Percentiles rank a stretch among this genome's conserved stretches.
Evolutionary conservation across 2,113 vertebrate species (phyloP).

Genomic region (Amphiprion percula): DNA sequence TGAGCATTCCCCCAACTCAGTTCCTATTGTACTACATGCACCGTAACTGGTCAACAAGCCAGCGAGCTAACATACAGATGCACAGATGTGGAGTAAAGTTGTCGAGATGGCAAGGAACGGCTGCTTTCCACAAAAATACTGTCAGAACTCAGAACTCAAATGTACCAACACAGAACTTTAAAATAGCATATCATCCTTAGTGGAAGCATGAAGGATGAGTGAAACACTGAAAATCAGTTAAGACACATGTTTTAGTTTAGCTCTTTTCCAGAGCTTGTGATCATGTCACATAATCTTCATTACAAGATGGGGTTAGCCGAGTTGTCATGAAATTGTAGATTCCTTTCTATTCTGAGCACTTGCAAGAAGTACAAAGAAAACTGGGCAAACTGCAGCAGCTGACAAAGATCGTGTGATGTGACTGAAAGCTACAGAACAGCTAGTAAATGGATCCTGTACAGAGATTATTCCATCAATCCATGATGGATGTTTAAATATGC

Average conservation of each 20-base stretch:
- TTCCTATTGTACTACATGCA: conserved; percentile 31
- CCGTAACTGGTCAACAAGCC: conserved; percentile 36
- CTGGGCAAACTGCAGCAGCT: background rate
- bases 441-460: background rate
- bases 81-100: conserved; percentile 33
- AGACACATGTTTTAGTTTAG: too few species aligned
- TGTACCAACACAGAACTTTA: background rate
- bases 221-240: too few species aligned
- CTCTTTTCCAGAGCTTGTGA: background rate
- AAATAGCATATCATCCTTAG: too few species aligned
- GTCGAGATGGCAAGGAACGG: background rate
- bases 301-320: background rate
- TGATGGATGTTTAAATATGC: background rate
- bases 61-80: background rate
- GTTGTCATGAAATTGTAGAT: too few species aligned
- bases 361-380: background rate
- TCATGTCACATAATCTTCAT: background rate
- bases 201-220: too few species aligned
- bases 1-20: conserved; percentile 14
- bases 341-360: too few species aligned
- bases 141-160: background rate
- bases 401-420: background rate
- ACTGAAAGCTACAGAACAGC: conserved; percentile 1
- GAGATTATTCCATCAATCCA: background rate
- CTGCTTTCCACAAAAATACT: background rate